Percentiles rank a stretch among this genome's conserved stretches.
Conservation (phyloP, 2,113 vertebrate species). For the Anas platyrhynchos region DNA sequence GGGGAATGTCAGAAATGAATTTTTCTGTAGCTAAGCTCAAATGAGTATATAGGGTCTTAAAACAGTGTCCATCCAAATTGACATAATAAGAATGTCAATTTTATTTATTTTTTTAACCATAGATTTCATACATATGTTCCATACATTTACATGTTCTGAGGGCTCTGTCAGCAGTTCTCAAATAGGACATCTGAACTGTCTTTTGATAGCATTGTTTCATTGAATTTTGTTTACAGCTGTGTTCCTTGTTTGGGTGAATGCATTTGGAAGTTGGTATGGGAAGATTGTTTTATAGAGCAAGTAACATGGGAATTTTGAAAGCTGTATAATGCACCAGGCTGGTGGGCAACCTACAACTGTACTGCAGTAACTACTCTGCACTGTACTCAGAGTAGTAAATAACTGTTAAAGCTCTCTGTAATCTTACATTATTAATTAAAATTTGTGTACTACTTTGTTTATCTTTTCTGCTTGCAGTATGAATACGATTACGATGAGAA, state of each 20-base stretch:
- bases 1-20: background rate
- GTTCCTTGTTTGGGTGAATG: background rate
- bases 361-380: background rate
- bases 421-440: background rate
- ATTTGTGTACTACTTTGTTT: slow-evolving; percentile 17
- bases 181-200: background rate
- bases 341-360: background rate
- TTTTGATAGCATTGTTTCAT: background rate
- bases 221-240: background rate
- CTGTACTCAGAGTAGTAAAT: background rate
- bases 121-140: background rate
- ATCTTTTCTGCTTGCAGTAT: slow-evolving; percentile 74
- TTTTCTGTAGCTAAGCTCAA: background rate
- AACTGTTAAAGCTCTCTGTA: background rate
- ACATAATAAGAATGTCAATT: background rate
- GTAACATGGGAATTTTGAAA: background rate
- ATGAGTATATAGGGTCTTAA: background rate
- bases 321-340: background rate
- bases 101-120: background rate
- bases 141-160: background rate
- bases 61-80: background rate
- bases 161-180: background rate
- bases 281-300: background rate
- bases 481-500: slow-evolving; percentile 83
- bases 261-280: background rate